phyloP scores from a whole-genome alignment of 2,113 vertebrate species.

The Gallinago media region DNA sequence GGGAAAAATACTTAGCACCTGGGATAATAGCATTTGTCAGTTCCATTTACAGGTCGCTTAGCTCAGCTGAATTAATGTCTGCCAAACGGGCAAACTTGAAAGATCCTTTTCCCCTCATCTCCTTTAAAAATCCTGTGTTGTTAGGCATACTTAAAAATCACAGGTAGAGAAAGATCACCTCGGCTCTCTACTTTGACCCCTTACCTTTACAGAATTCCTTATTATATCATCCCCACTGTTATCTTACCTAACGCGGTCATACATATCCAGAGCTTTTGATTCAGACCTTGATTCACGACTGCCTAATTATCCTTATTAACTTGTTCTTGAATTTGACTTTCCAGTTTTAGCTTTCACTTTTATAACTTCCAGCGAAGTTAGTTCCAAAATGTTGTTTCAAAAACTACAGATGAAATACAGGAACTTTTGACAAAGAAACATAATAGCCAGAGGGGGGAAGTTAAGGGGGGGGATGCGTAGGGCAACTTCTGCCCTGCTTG shows the following conservation, averaged over 20 bases:
- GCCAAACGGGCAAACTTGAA: constrained; percentile 56
- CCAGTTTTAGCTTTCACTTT: not conserved
- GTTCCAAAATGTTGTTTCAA: not conserved
- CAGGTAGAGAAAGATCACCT: constrained; percentile 1
- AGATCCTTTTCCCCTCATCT: not conserved
- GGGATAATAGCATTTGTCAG: constrained; percentile 60
- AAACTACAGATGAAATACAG: not conserved
- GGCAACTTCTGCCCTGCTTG: constrained; percentile 6
- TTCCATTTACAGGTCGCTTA: constrained; percentile 66
- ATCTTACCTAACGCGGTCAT: not conserved
- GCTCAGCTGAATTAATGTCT: constrained; percentile 71
- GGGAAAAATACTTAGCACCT: constrained; percentile 8
- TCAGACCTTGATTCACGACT: not conserved
- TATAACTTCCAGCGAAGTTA: not conserved
- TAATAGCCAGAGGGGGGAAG: not conserved
- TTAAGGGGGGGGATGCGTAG: not conserved
- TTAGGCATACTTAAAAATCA: constrained; percentile 55
- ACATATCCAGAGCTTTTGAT: not conserved
- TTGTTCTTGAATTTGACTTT: not conserved
- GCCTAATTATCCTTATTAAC: not conserved
- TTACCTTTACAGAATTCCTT: constrained; percentile 9
- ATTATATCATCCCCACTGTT: not conserved
- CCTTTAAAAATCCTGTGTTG: constrained; percentile 39
- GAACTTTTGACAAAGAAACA: not conserved
- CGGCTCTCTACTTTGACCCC: not conserved